Evolutionary conservation across 2,113 vertebrate species (phyloP).

Genomic region (Oncorhynchus mykiss): DNA sequence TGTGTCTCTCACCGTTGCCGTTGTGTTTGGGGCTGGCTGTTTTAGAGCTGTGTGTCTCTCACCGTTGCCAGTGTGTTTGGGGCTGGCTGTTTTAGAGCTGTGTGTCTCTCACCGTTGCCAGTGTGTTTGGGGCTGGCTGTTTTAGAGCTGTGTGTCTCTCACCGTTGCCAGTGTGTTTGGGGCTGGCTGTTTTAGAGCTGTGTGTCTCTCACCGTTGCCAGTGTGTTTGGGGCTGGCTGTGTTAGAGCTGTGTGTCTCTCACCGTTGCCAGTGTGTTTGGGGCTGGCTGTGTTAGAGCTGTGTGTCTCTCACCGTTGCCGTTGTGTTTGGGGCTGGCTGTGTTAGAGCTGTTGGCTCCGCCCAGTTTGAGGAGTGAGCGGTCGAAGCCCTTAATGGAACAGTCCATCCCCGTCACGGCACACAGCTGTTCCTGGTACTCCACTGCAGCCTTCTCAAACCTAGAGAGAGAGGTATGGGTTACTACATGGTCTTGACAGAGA

Average conservation of each 20-base stretch:
- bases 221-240: too few species aligned
- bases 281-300: constrained; percentile 82
- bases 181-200: too few species aligned
- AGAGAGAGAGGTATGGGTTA: constrained; percentile 10
- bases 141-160: too few species aligned
- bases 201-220: too few species aligned
- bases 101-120: background rate
- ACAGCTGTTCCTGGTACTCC: constrained; percentile 96
- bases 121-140: too few species aligned
- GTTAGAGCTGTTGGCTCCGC: constrained; percentile 75
- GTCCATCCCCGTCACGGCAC: constrained; percentile 88
- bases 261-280: constrained; percentile 87
- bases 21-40: too few species aligned
- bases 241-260: too few species aligned
- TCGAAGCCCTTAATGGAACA: constrained; percentile 88
- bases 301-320: constrained; percentile 79
- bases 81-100: constrained; percentile 82
- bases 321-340: constrained; percentile 91
- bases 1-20: too few species aligned
- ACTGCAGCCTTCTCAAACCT: constrained; percentile 95
- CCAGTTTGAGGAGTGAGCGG: constrained; percentile 80
- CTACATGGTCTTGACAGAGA: too few species aligned
- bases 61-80: constrained; percentile 92
- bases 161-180: too few species aligned
- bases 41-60: constrained; percentile 31